Evolutionary conservation across 37 sponge, comb jelly and placozoan genomes (phyloP).

Genomic region (Ianthella basta): DNA sequence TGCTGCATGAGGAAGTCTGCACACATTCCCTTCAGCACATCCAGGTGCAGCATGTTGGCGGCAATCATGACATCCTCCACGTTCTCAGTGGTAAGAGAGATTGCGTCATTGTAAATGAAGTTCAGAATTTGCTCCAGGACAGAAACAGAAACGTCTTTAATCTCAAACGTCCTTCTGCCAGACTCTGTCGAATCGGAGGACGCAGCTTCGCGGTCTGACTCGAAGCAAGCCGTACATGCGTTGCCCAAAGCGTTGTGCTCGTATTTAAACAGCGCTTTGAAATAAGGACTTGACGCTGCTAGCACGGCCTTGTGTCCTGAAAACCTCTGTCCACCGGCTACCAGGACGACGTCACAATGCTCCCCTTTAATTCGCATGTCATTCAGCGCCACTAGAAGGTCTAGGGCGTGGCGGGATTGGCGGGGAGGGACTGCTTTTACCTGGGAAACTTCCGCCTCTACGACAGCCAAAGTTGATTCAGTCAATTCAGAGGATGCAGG

Average conservation of each 20-base stretch:
- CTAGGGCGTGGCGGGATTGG: conserved; percentile 9
- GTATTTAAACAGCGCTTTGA: conserved; percentile 39
- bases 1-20: conserved; percentile 79
- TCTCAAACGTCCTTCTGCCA: conserved; percentile 41
- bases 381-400: conserved; percentile 25
- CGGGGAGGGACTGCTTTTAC: neutral
- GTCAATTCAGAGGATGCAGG: no score
- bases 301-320: conserved; percentile 45
- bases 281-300: conserved; percentile 35
- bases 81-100: conserved; percentile 69
- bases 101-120: conserved; percentile 50
- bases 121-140: conserved; percentile 54
- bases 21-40: conserved; percentile 76
- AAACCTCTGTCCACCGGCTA: neutral
- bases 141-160: conserved; percentile 46
- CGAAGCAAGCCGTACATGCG: conserved; percentile 10
- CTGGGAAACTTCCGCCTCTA: no score
- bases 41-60: conserved; percentile 84
- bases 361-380: conserved; percentile 39
- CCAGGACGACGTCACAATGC: conserved; percentile 24
- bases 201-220: conserved; percentile 11
- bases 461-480: no score
- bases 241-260: neutral
- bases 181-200: conserved; percentile 26
- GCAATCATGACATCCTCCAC: conserved; percentile 87